These are phyloP conservation scores for Lepidurus arcticus DNA, from an alignment of 1,140 invertebrate species.

Conservation along the genomic window DNA sequence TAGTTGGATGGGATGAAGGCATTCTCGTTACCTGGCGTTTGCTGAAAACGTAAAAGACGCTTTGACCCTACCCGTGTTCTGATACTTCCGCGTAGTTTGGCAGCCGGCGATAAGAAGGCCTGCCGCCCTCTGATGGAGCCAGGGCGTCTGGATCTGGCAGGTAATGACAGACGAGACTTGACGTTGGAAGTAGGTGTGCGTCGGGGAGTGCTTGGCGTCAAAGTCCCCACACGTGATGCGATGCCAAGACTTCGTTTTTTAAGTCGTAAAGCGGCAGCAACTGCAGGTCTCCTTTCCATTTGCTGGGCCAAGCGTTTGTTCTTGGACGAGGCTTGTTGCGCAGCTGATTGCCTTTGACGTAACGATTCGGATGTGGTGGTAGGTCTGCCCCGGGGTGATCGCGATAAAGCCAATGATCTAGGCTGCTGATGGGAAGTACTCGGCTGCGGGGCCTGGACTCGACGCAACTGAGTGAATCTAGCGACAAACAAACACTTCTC, in stretches of 20 bases:
- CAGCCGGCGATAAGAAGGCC: not conserved
- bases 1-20: not conserved
- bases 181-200: slow-evolving; percentile 1
- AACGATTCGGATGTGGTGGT: not conserved
- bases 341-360: not conserved
- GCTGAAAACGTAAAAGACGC: not conserved
- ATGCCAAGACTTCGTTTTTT: slow-evolving; percentile 42
- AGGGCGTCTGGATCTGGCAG: slow-evolving; percentile 1
- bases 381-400: not conserved
- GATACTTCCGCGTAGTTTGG: slow-evolving; percentile 10
- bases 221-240: not conserved
- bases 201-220: slow-evolving; percentile 12
- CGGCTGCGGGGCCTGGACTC: not conserved
- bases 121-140: slow-evolving; percentile 4
- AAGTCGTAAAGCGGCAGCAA: slow-evolving; percentile 47
- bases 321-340: slow-evolving; percentile 43
- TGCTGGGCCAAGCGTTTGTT: slow-evolving; percentile 50
- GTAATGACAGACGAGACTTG: slow-evolving; percentile 23
- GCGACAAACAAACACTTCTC: not conserved
- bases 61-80: not conserved
- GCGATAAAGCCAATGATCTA: not conserved
- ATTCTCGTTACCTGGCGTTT: not conserved
- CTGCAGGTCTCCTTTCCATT: slow-evolving; percentile 50
- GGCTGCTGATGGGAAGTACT: not conserved
- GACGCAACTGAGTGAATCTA: not conserved